Evolutionary conservation across 2,888 invertebrate genomes (phyloP), one percentile per base, ranked within the genome.

Genomic region (Acleris cristana): DNA sequence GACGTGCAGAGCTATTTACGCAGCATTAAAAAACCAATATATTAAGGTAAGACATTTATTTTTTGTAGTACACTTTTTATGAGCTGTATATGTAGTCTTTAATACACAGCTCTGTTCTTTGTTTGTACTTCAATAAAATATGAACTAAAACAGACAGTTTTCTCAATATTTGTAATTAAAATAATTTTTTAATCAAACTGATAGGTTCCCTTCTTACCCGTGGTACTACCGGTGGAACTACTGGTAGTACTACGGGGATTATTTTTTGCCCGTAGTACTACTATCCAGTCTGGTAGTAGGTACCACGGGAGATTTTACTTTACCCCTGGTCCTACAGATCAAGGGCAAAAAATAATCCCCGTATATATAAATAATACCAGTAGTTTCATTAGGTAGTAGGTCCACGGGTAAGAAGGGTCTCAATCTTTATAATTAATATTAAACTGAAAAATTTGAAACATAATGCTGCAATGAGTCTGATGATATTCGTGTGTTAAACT

Each of bases 1-100:
- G 53, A 65, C 60, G n/a, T 59, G 60, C 57, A 53, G 44, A 52
- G 51, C 49, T 30, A 51, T 60, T 49, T 60, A 51, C 40, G 52
- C 34, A 40, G 51, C 60, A 57, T 57, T 56, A 58, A 64, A 64
- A 57, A 30, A 51, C 14, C 49, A 64, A 64, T 49, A 44, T 57
- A 58, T 58, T 44, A 64, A 58, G 58, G 51, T 57, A 45, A 64
- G 16, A 44, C n/a, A 55, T 30, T 40, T 57, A 18, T 57, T 55
- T 64, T 48, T 53, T 56, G 52, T 52, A 52, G 52, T 52, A 52
- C 52, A 52, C 52, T 52, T 52, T 52, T 52, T 52, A 52, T 52
- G 52, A 52, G 52, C 52, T 52, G 52, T 49, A 49, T 49, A 49
- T 49, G 49, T 49, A 49, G 52, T 52, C 52, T 52, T 52, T 52